A percentile compares a stretch with the other conserved stretches of the same genome.
Conservation (phyloP, 2,113 vertebrate species). For the Falco punctatus region DNA sequence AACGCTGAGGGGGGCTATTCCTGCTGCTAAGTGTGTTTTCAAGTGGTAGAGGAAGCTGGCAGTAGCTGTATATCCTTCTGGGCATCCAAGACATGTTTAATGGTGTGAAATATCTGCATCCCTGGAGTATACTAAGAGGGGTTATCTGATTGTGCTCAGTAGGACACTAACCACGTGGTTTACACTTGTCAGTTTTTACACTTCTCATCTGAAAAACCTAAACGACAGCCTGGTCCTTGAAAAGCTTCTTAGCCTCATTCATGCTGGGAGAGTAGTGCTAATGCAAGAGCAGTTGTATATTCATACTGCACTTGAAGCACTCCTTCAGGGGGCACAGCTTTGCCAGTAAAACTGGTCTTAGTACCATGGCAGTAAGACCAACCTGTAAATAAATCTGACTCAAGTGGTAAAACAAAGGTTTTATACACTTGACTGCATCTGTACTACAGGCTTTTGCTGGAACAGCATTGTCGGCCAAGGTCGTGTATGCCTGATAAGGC, state of each 20-base stretch:
- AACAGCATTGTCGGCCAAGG: not conserved
- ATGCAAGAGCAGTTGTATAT: not conserved
- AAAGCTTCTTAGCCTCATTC: not conserved
- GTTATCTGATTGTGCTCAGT: not conserved
- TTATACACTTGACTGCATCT: not conserved
- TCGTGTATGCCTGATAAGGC: fast-evolving
- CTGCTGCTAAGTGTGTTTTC: not conserved
- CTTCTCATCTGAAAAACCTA: not conserved
- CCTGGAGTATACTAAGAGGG: not conserved
- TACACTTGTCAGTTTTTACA: not conserved
- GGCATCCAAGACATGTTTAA: not conserved
- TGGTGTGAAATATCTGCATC: not conserved
- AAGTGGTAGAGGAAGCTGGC: not conserved
- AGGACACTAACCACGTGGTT: not conserved
- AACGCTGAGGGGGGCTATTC: fast-evolving
- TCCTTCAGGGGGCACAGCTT: not conserved
- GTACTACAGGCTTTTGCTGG: not conserved
- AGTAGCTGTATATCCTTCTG: not conserved
- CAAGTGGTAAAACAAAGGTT: not conserved
- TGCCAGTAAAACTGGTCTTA: not conserved
- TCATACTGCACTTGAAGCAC: not conserved
- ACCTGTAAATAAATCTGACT: not conserved
- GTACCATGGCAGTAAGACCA: not conserved
- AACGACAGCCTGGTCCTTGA: not conserved
- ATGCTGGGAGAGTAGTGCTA: not conserved